Percentiles rank a stretch among this genome's conserved stretches.
Evolutionary conservation across 2,888 invertebrate genomes (phyloP).

Genomic region (Tetanocera ferruginea): DNA sequence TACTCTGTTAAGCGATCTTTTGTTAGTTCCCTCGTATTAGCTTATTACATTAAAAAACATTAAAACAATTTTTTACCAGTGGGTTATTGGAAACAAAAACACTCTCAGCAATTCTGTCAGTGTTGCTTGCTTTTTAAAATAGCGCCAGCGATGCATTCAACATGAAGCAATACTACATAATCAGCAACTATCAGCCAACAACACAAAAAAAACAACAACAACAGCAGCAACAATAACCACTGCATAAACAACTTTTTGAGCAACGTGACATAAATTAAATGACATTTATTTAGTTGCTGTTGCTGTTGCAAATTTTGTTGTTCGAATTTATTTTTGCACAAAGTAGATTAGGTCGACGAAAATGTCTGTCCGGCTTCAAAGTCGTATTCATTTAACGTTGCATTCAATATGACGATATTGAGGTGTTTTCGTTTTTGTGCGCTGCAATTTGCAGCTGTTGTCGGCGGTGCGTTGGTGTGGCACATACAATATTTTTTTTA

Average conservation of each 20-base stretch:
- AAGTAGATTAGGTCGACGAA: slow-evolving; percentile 44
- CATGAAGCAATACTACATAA: no score
- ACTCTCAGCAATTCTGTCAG: no score
- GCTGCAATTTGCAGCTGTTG: slow-evolving; percentile 9
- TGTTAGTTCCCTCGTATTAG: no score
- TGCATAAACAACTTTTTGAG: no score
- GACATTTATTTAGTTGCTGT: neutral
- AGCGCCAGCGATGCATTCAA: no score
- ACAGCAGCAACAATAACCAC: neutral
- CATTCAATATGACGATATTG: no score
- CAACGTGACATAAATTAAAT: neutral
- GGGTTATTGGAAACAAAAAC: no score
- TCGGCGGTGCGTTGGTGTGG: neutral
- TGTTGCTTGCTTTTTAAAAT: no score
- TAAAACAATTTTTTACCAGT: no score
- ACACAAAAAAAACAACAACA: neutral
- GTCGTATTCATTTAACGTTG: neutral
- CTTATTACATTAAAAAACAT: no score
- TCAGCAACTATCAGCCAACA: neutral
- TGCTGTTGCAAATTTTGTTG: neutral
- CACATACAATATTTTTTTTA: no score
- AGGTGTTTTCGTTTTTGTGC: neutral
- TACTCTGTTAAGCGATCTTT: no score
- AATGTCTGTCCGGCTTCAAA: neutral
- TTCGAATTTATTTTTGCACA: slow-evolving; percentile 14